Base-by-base conservation (phyloP, 2,113 vertebrate species). In the Muscicapa adusta region DNA sequence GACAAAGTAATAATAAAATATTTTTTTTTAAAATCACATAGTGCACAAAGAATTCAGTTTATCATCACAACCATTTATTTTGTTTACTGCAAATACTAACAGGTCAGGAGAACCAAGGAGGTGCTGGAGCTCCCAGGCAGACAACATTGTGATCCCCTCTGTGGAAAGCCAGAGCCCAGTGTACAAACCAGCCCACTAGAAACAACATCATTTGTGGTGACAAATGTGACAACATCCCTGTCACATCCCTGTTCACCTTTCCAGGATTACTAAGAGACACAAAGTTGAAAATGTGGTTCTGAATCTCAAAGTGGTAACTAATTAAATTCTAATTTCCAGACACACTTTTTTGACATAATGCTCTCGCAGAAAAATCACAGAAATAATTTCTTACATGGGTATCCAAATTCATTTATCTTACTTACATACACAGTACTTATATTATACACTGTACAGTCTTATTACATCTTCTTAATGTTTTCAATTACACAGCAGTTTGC, bases 31-130 rank as follows among this genome's bases (percentile, higher is more conserved):
- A 62, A 96, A 92, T 85, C 85, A 96, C 92, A 94, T 96, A 56
- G 31, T 80, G 90, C 83, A 94, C 94, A 85, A 92, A 78, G 45
- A 85, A 61, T 33, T 73, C 26, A 51, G 89, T 96, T 96, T 65
- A 74, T 85, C 54, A 91, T 72, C 79, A 85, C 18, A 89, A 56
- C 28, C 47, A 62, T 97, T 97, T 97, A 97, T 97, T 97, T 87
- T 79, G 43, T 92, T 89, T 38, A 92, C 67, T 31, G 75, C 26
- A 79, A 72, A 45, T 4, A 40, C 74, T 89, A 93, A 87, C 66
- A 96, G 40, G 42, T 65, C 58, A 81, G 86, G 40, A 61, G 71
- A 90, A 78, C 31, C 19, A 23, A 86, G 82, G 34, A 63, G 54
- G 19, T 40, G 40, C 70, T 70, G 51, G 28, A 80, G 53, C n/a